Conservation (phyloP, 1,140 invertebrate genomes). For the Mylabris phalerata region DNA sequence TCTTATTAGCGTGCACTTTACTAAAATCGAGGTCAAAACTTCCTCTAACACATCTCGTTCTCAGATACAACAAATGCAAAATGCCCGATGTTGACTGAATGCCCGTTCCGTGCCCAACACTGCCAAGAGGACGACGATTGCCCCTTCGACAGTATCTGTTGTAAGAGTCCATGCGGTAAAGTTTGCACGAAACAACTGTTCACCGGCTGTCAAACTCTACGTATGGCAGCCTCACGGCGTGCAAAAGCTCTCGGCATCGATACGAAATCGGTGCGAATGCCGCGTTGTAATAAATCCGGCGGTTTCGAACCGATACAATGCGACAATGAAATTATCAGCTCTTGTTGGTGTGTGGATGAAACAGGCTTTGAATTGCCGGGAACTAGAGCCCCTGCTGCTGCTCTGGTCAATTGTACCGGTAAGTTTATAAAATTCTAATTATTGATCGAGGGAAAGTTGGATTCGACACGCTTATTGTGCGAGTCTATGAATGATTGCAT, state of each 20-base stretch:
- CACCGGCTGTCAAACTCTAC: constrained; percentile 58
- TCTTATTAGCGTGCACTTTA: background rate
- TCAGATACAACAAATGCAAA: constrained; percentile 19
- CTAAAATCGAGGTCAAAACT: background rate
- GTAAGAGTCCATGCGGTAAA: constrained; percentile 43
- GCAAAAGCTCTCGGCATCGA: constrained; percentile 52
- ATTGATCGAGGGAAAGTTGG: too few species aligned
- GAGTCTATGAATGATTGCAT: too few species aligned
- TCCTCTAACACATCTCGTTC: background rate
- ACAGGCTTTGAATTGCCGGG: constrained; percentile 70
- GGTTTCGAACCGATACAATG: constrained; percentile 74
- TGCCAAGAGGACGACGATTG: constrained; percentile 41
- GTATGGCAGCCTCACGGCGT: constrained; percentile 53
- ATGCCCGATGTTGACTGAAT: constrained; percentile 41
- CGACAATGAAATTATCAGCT: constrained; percentile 53
- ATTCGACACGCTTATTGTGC: too few species aligned
- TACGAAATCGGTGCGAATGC: constrained; percentile 51
- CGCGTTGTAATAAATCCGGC: constrained; percentile 60
- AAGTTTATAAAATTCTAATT: constrained; percentile 15
- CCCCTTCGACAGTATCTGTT: constrained; percentile 39
- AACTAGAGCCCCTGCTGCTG: constrained; percentile 57
- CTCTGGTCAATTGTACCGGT: constrained; percentile 64
- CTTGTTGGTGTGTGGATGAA: constrained; percentile 78
- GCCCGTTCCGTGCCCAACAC: constrained; percentile 37
- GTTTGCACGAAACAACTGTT: constrained; percentile 43